phyloP scores from a whole-genome alignment of 2,888 invertebrate species.

The Ectemnius cavifrons region DNA sequence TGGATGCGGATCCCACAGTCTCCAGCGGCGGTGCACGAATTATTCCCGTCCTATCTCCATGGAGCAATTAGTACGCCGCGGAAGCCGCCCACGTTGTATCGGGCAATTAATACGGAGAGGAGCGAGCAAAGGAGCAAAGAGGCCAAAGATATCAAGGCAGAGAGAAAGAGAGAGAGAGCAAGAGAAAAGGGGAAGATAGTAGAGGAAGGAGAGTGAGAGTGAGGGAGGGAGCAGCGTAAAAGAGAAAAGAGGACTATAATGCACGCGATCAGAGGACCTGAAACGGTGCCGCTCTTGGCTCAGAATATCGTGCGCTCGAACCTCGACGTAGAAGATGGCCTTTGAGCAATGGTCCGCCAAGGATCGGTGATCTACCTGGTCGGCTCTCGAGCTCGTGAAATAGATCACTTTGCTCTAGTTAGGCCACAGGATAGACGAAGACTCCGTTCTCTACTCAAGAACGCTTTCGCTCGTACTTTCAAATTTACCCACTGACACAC shows the following conservation, averaged over 20 bases:
- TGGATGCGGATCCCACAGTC: conserved; percentile 39
- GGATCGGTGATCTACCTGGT: conserved; percentile 50
- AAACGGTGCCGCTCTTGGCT: conserved; percentile 38
- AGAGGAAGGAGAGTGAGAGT: conserved; percentile 9
- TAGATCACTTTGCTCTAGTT: conserved; percentile 38
- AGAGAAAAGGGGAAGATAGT: background rate
- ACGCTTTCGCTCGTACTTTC: background rate
- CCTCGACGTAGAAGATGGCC: conserved; percentile 39
- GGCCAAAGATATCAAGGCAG: too few relatives aligned
- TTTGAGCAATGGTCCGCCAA: conserved; percentile 48
- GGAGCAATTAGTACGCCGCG: conserved; percentile 72
- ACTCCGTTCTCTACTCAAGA: too few relatives aligned
- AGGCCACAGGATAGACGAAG: background rate
- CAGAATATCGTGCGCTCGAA: conserved; percentile 51
- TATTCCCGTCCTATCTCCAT: conserved; percentile 66
- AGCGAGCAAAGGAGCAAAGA: conserved; percentile 21
- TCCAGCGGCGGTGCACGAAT: conserved; percentile 57
- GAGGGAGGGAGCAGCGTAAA: conserved; percentile 3
- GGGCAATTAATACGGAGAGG: conserved; percentile 74
- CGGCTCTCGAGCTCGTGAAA: conserved; percentile 33
- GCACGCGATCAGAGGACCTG: conserved; percentile 60
- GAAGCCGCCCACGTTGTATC: conserved; percentile 74
- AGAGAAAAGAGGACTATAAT: conserved; percentile 19
- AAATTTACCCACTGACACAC: conserved; percentile 13
- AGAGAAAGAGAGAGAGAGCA: background rate